Percentiles rank a stretch among this genome's conserved stretches.
Evolutionary conservation across 2,113 vertebrate genomes (phyloP).

Genomic region (Dasyprocta punctata): DNA sequence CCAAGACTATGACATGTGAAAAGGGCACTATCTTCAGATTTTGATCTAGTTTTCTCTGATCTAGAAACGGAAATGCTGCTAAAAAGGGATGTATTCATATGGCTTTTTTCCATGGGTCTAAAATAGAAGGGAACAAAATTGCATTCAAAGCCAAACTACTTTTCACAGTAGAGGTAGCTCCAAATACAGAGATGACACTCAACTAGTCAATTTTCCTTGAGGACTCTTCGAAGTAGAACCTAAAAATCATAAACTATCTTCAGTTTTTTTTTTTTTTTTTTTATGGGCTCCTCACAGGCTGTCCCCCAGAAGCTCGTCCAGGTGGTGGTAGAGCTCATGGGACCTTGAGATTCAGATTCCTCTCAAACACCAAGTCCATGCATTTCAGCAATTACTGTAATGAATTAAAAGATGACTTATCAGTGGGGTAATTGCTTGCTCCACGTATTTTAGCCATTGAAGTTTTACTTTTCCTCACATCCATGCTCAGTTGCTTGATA

Average conservation of each 20-base stretch:
- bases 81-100: conserved; percentile 79
- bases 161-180: conserved; percentile 82
- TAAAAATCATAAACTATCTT: conserved; percentile 84
- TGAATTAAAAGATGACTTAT: not conserved
- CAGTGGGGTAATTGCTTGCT: not conserved
- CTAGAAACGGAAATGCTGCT: conserved; percentile 78
- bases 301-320: conserved; percentile 79
- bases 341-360: conserved; percentile 80
- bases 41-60: conserved; percentile 65
- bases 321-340: conserved; percentile 70
- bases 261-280: conserved; percentile 76
- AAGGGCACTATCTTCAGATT: not conserved
- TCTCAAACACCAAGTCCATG: not conserved
- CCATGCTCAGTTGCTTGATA: not conserved
- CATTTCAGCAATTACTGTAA: not conserved
- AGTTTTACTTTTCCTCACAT: not conserved
- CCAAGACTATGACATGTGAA: not conserved
- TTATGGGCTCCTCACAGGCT: conserved; percentile 73
- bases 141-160: conserved; percentile 71
- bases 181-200: conserved; percentile 86
- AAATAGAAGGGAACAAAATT: not conserved
- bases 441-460: not conserved
- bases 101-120: conserved; percentile 73
- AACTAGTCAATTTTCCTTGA: conserved; percentile 79
- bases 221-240: conserved; percentile 79